Conservation (phyloP, 2,113 vertebrate species). For the Clarias gariepinus region DNA sequence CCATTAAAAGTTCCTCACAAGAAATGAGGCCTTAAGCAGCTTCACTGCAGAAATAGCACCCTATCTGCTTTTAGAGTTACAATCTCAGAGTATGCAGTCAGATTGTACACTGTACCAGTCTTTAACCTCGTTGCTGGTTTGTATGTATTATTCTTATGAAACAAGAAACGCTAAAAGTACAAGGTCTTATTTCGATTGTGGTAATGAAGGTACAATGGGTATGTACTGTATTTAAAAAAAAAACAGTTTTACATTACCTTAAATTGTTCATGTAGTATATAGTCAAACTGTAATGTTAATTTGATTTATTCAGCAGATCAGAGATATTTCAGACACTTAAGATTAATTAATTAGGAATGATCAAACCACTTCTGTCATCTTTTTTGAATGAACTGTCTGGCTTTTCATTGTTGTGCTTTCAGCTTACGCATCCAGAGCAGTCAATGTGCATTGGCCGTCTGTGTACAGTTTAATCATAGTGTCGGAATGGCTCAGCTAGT, state of each 20-base stretch:
- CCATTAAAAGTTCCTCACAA: slow-evolving; percentile 23
- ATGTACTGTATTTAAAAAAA: not conserved
- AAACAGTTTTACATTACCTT: not conserved
- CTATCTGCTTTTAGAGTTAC: not conserved
- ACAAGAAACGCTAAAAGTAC: not conserved
- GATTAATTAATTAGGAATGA: not conserved
- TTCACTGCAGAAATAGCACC: slow-evolving; percentile 6
- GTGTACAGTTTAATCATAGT: slow-evolving; percentile 9
- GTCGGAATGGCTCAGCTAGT: slow-evolving; percentile 19
- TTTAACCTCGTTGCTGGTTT: not conserved
- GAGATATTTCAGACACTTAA: not conserved
- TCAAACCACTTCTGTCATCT: not conserved
- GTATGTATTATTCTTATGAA: not conserved
- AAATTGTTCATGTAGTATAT: slow-evolving; percentile 5
- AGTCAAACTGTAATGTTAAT: not conserved
- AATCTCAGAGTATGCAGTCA: not conserved
- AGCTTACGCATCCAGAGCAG: not conserved
- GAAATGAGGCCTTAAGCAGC: slow-evolving; percentile 30
- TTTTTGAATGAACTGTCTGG: not conserved
- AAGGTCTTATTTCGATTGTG: not conserved
- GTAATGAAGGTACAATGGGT: not conserved
- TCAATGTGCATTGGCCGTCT: not conserved
- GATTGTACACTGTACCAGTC: slow-evolving; percentile 13
- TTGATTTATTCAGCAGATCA: slow-evolving; percentile 13
- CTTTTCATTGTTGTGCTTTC: not conserved